Evolutionary conservation across 2,888 invertebrate genomes (phyloP), one percentile per base, ranked within the genome.

Genomic region (Labia minor): DNA sequence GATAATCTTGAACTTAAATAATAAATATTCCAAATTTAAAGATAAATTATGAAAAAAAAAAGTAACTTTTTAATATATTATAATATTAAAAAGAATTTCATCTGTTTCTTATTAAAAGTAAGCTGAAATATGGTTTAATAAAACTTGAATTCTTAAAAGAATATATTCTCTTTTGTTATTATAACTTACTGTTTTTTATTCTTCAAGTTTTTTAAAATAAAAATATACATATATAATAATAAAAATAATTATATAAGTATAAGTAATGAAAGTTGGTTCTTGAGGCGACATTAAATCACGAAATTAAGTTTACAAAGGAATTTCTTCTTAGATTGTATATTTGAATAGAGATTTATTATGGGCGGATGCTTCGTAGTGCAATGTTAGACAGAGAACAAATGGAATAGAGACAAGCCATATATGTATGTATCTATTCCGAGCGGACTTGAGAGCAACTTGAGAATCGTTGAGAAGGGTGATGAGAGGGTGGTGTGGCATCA

Each of bases 321-420:
- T 26, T 26, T 8, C 8, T 26, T 8, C 8, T 26, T 26, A 8
- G 49, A 14, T n/a, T 49, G n/a, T n/a, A 49, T 49, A 49, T n/a
- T 49, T 49, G 49, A 49, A 49, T 49, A 49, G 49, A n/a, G 49
- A 49, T 49, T 49, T 49, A 49, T 49, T 49, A n/a, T 10, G n/a
- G 49, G 49, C 14, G 3, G n/a, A n/a, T n/a, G n/a, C n/a, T n/a
- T n/a, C n/a, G n/a, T 26, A 26, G 16, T 14, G 49, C 49, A 10
- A 4, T 4, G n/a, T 8, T 26, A 49, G 49, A 49, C 49, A 49
- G 49, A 49, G 8, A 14, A 49, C 49, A 49, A 49, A 49, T 49
- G 49, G 49, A 3, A 14, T 8, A 16, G 14, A 49, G 49, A 49
- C n/a, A 16, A 49, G 49, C 3, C 49, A n/a, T 49, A 16, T 49